Conservation (phyloP, 2,113 vertebrate genomes). For the Circaetus cinerascens region DNA sequence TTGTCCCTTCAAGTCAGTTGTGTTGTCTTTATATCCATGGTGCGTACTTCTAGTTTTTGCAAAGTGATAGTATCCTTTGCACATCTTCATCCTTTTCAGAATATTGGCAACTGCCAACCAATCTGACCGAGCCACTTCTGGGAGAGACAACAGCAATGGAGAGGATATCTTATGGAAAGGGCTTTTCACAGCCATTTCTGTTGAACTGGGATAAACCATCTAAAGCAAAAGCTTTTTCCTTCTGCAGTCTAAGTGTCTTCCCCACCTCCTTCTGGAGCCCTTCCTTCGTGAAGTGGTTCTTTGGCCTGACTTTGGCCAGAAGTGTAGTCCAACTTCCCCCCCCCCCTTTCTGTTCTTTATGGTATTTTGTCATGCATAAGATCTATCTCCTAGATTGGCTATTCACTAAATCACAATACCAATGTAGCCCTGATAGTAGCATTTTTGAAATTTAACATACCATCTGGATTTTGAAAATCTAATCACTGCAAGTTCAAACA, state of each 20-base stretch:
- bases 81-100: neutral
- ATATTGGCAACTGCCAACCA: neutral
- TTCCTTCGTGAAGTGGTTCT: neutral
- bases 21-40: neutral
- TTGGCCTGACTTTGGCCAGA: neutral
- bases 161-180: neutral
- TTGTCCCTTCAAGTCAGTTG: neutral
- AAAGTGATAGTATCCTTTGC: neutral
- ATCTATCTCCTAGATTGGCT: no score
- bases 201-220: neutral
- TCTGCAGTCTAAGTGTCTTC: neutral
- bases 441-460: no score
- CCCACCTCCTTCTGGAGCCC: neutral
- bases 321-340: neutral
- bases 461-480: no score
- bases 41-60: neutral
- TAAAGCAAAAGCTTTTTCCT: neutral
- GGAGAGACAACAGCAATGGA: neutral
- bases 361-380: no score
- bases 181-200: neutral
- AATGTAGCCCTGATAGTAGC: no score
- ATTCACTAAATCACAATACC: no score
- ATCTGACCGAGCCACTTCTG: accelerated
- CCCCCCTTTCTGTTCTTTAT: no score
- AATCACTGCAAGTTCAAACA: no score